Evolutionary conservation across 2,113 vertebrate genomes (phyloP).

Genomic region (Cheirogaleus medius): DNA sequence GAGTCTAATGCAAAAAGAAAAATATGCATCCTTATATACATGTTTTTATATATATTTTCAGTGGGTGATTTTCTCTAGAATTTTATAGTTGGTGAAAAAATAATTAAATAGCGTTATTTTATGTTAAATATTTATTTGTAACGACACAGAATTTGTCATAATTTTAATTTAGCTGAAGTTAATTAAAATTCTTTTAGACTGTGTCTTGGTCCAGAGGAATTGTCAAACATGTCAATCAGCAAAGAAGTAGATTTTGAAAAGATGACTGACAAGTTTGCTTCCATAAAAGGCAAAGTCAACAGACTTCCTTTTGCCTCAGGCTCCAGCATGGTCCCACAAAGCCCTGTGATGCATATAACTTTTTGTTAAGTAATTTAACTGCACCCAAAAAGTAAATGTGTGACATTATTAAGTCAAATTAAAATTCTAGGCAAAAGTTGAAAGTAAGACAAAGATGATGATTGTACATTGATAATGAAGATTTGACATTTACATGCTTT

Average conservation of each 20-base stretch:
- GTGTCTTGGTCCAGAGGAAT: background rate
- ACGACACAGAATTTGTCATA: background rate
- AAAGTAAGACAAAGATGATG: background rate
- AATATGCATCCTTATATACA: fast-evolving
- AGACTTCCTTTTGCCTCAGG: background rate
- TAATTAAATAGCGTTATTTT: background rate
- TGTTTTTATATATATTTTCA: background rate
- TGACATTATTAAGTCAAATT: background rate
- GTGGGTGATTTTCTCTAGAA: background rate
- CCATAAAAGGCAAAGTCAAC: background rate
- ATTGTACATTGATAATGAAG: background rate
- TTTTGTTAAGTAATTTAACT: background rate
- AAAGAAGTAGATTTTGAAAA: background rate
- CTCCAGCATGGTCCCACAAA: background rate
- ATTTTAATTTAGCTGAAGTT: background rate
- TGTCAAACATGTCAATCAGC: background rate
- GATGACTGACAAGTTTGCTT: background rate
- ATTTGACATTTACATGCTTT: background rate
- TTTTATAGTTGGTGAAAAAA: background rate
- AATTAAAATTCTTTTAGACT: constrained; percentile 24
- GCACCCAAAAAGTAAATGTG: background rate
- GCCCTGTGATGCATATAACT: background rate
- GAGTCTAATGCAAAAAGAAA: background rate
- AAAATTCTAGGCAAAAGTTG: constrained; percentile 5
- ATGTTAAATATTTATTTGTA: background rate